These are phyloP conservation scores for Aeoliscus strigatus DNA, from an alignment of 2,797 vertebrate species.

Conservation along the genomic window DNA sequence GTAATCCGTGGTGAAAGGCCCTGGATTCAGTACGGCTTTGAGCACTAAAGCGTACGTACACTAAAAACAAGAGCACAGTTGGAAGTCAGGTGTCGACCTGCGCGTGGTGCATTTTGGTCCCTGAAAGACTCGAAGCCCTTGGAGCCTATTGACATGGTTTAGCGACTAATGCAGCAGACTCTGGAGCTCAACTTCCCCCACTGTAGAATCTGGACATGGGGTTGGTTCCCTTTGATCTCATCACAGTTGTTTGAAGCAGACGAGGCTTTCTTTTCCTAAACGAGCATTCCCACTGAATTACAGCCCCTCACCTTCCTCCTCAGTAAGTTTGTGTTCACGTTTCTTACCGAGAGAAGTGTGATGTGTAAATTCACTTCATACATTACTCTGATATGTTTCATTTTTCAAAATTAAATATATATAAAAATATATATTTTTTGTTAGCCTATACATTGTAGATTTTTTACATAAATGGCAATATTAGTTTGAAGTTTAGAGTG, in stretches of 20 bases:
- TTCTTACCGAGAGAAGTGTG: constrained; percentile 61
- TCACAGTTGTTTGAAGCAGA: constrained; percentile 50
- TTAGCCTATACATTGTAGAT: constrained; percentile 88
- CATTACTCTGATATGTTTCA: constrained; percentile 76
- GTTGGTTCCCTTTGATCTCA: constrained; percentile 26
- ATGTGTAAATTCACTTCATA: constrained; percentile 74
- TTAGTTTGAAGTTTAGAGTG: constrained; percentile 81
- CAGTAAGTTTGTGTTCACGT: constrained; percentile 52
- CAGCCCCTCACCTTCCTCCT: constrained; percentile 60
- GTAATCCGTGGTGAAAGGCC: constrained; percentile 46
- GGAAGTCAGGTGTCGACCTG: constrained; percentile 41
- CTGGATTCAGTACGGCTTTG: constrained; percentile 60
- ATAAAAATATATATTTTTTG: constrained; percentile 83
- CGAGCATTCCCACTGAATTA: constrained; percentile 70
- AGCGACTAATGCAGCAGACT: constrained; percentile 58
- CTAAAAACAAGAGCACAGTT: constrained; percentile 63
- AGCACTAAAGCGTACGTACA: constrained; percentile 49
- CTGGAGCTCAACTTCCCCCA: constrained; percentile 37
- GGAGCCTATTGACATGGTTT: constrained; percentile 53
- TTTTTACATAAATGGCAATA: constrained; percentile 82
- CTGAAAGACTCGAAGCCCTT: constrained; percentile 55
- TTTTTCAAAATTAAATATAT: constrained; percentile 82
- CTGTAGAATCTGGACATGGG: constrained; percentile 35
- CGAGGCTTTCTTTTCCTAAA: constrained; percentile 64
- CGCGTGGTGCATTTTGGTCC: constrained; percentile 50